Percentiles rank a stretch among this genome's conserved stretches.
phyloP scores from a whole-genome alignment of 2,113 vertebrate genomes.

The Microtus montanus region DNA sequence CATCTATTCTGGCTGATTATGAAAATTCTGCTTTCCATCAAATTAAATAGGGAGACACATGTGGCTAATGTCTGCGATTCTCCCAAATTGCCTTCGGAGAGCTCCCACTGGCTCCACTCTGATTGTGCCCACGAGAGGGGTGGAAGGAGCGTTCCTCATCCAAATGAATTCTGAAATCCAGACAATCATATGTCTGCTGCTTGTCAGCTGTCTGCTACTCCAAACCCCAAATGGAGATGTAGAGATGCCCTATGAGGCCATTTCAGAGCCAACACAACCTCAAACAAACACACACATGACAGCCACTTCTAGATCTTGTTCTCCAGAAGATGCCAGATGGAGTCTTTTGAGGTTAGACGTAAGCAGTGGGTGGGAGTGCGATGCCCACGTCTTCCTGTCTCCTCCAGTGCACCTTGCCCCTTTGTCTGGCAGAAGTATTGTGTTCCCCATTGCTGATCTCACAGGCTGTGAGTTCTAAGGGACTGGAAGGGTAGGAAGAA shows the following conservation, averaged over 20 bases:
- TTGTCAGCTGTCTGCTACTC: background rate
- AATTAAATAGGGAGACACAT: background rate
- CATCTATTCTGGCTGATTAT: conserved; percentile 39
- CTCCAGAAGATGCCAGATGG: background rate
- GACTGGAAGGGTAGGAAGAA: conserved; percentile 45
- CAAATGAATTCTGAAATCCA: background rate
- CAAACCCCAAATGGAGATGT: background rate
- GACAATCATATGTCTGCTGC: background rate
- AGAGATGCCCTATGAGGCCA: background rate
- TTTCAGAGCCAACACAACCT: background rate
- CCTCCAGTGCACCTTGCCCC: background rate
- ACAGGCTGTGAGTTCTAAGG: background rate
- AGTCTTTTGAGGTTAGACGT: background rate
- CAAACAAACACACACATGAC: background rate
- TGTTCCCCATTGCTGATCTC: background rate
- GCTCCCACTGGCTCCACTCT: background rate
- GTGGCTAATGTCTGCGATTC: background rate
- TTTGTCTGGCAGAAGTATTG: background rate
- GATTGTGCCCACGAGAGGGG: background rate
- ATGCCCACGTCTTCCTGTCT: background rate
- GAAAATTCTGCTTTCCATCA: conserved; percentile 11
- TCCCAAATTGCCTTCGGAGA: conserved; percentile 18
- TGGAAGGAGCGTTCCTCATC: conserved; percentile 14
- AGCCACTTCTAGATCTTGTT: conserved; percentile 10
- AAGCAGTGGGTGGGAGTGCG: background rate